Conservation (phyloP, 2,888 invertebrate genomes). For the Hirtodrosophila cameraria region DNA sequence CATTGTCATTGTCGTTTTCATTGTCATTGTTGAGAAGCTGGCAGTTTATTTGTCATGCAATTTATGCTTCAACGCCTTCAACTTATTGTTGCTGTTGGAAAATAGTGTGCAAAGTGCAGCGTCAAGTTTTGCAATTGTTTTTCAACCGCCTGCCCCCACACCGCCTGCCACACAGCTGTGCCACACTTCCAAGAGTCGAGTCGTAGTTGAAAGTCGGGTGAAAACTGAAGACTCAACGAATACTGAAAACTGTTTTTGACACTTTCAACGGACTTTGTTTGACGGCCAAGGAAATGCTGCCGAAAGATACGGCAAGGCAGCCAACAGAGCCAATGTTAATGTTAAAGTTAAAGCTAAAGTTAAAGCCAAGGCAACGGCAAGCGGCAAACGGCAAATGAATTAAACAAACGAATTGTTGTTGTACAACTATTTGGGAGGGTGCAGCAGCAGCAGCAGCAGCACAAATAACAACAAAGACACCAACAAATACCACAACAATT, state of each 20-base stretch:
- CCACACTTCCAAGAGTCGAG: too few species aligned
- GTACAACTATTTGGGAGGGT: conserved; percentile 27
- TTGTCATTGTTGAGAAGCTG: conserved; percentile 31
- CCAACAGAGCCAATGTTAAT: conserved; percentile 18
- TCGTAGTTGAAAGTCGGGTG: too few species aligned
- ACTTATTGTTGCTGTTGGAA: conserved; percentile 19
- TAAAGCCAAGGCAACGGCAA: conserved; percentile 57
- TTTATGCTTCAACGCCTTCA: conserved; percentile 54
- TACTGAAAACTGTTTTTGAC: conserved; percentile 71
- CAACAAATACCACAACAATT: conserved; percentile 80
- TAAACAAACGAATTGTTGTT: conserved; percentile 50
- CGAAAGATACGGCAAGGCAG: conserved; percentile 53
- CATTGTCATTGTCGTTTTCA: conserved; percentile 17
- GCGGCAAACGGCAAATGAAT: conserved; percentile 45
- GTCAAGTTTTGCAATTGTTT: conserved; percentile 52
- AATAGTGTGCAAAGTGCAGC: conserved; percentile 60
- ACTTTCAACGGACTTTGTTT: conserved; percentile 69
- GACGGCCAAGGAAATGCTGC: conserved; percentile 52
- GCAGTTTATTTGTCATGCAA: conserved; percentile 61
- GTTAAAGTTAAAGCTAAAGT: conserved; percentile 44
- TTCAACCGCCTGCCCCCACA: neutral
- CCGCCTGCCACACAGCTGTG: too few species aligned
- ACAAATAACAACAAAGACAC: too few species aligned
- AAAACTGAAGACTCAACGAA: conserved; percentile 24
- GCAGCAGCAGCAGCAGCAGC: conserved; percentile 30